Conservation (phyloP, 2,113 vertebrate species). For the Pomatostomus ruficeps region DNA sequence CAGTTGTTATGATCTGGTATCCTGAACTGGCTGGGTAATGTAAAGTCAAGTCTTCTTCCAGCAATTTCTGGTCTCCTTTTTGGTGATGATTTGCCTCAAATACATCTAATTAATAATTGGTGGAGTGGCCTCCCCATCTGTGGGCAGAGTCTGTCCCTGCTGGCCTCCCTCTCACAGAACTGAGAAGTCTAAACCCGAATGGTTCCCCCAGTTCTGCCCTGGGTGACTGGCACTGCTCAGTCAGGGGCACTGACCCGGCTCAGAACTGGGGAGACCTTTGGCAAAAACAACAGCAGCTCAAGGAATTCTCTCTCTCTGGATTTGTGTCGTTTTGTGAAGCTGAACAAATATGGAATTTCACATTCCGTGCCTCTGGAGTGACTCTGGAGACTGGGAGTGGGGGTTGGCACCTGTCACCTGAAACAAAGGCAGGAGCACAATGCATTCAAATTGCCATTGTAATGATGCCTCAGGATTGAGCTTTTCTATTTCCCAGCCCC, state of each 20-base stretch:
- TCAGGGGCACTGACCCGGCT: not conserved
- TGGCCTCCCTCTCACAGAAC: not conserved
- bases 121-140: not conserved
- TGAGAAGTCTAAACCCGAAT: not conserved
- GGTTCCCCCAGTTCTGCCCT: not conserved
- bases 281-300: not conserved
- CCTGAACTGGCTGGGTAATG: not conserved
- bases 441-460: not conserved
- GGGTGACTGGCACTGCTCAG: not conserved
- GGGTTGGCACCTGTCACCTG: not conserved
- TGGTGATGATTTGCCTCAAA: not conserved
- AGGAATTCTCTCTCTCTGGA: not conserved
- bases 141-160: not conserved
- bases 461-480: too few species aligned
- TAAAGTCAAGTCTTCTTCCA: not conserved
- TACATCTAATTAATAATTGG: not conserved
- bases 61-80: not conserved
- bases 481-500: too few species aligned
- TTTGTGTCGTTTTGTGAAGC: not conserved
- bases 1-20: not conserved
- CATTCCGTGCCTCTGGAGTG: not conserved
- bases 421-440: conserved; percentile 15
- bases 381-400: not conserved
- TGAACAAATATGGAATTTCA: not conserved
- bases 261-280: not conserved